Evolutionary conservation across 2,113 vertebrate species (phyloP).

Genomic region (Entomyzon cyanotis): DNA sequence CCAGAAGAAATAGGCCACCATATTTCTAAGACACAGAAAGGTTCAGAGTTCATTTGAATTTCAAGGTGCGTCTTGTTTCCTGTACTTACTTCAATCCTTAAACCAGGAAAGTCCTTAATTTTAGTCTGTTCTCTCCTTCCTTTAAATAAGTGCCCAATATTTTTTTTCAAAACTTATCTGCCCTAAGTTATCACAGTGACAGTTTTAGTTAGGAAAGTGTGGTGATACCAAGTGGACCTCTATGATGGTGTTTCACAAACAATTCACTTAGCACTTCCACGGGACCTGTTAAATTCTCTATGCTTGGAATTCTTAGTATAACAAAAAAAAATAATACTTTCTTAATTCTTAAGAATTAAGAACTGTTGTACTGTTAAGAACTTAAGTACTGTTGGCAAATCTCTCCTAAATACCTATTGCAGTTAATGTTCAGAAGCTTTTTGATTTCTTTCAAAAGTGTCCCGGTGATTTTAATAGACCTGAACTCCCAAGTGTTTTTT

Average conservation of each 20-base stretch:
- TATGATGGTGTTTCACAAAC: not conserved
- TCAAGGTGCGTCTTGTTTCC: not conserved
- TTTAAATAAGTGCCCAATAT: not conserved
- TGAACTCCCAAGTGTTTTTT: not conserved
- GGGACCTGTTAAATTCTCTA: not conserved
- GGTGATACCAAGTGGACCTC: not conserved
- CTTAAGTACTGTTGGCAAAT: not conserved
- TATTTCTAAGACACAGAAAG: not conserved
- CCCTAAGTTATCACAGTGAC: not conserved
- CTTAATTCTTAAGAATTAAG: not conserved
- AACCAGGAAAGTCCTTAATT: not conserved
- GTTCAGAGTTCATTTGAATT: not conserved
- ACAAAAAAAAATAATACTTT: not conserved
- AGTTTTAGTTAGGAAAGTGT: not conserved
- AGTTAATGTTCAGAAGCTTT: not conserved
- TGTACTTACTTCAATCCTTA: not conserved
- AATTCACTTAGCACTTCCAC: not conserved
- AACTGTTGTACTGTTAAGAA: too few species aligned
- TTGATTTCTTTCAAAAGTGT: not conserved
- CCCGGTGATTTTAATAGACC: not conserved
- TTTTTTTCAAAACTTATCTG: not conserved
- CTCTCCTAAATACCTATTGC: not conserved
- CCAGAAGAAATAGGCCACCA: not conserved
- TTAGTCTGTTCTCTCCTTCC: not conserved
- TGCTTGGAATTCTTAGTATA: not conserved